These are phyloP conservation scores for Calliscelio sp. DNA, from an alignment of 2,888 invertebrate genomes.

Conservation along the genomic window DNA sequence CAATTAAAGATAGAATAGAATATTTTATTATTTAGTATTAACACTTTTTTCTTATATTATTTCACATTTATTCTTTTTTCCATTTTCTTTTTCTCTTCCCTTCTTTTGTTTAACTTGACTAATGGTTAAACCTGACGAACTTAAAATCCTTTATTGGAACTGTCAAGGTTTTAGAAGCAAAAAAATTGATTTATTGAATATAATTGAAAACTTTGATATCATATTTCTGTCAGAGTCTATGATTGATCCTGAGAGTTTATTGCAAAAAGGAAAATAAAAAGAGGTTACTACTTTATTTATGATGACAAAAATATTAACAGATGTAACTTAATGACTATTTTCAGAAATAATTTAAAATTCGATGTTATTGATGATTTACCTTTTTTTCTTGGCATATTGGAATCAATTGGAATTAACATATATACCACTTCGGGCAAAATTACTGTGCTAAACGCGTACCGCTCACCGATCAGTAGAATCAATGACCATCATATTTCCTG, in stretches of 20 bases:
- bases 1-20: too few relatives aligned
- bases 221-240: not conserved
- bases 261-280: not conserved
- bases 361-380: not conserved
- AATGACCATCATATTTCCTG: not conserved
- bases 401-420: not conserved
- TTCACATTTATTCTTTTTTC: not conserved
- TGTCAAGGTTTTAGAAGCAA: not conserved
- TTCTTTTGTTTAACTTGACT: not conserved
- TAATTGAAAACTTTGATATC: not conserved
- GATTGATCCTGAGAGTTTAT: not conserved
- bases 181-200: not conserved
- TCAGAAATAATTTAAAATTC: not conserved
- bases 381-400: not conserved
- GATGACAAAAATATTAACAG: not conserved
- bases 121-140: not conserved
- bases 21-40: too few relatives aligned
- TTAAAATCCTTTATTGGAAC: not conserved
- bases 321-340: constrained; percentile 1
- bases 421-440: not conserved
- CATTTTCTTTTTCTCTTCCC: not conserved
- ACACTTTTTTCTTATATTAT: too few relatives aligned
- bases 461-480: not conserved
- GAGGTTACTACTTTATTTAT: not conserved
- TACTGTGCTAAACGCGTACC: not conserved